Base-by-base conservation (phyloP, 2,113 vertebrate species). In the Progne subis region DNA sequence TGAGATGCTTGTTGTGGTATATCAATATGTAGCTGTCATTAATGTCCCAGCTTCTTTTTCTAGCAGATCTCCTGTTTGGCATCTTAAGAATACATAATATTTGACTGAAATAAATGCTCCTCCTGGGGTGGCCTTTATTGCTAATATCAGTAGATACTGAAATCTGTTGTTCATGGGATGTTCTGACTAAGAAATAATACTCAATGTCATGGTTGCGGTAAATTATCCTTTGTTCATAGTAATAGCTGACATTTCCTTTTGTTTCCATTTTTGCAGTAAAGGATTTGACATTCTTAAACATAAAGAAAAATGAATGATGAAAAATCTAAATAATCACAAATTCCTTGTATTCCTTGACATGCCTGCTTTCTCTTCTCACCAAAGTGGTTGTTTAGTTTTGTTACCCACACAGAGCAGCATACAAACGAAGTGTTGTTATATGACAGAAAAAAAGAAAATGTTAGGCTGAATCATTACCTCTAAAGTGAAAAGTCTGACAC, bases 241-340 rank as follows among this genome's bases (percentile, higher is more conserved):
- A 88, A 82, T 76, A 92, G 20, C 43, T 92, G 63, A 67, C 50
- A 82, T 85, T 95, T 95, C 7, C 28, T 84, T 90, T 87, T 79
- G 64, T 92, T 91, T 92, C 39, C 9, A 8, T 46, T 92, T 91
- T 83, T 50, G n/a, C 29, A 64, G 32, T 61, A 74, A 79, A 90
- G 13, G 44, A 82, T 64, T 60, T 71, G 68, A 85, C 39, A 47
- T 87, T 85, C 74, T 90, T 55, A 85, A 87, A 79, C 39, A 65
- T 26, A 49, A 74, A 74, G 77, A 41, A 74, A 69, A 71, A 41
- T 0, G 3, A 69, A 86, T 44, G 9, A 61, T 49, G 56, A 91
- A 82, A 93, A 70, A 32, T 50, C 53, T 89, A 85, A 95, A 87
- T 91, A 90, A 90, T 88, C 47, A 52, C 12, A 43, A 83, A 61